Conservation (phyloP, 2,113 vertebrate genomes). For the Pelmatolapia mariae region DNA sequence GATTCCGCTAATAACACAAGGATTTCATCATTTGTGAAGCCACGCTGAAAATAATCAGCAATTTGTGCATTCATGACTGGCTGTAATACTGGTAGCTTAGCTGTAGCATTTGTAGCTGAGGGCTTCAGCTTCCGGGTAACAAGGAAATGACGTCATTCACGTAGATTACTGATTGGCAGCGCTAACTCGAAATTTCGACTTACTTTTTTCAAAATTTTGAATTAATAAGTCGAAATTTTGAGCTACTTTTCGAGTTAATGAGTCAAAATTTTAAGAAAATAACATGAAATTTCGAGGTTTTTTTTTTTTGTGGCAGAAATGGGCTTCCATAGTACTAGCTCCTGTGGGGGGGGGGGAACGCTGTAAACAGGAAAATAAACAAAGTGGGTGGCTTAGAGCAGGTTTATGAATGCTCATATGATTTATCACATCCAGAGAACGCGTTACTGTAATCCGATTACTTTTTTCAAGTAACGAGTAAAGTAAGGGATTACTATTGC, state of each 20-base stretch:
- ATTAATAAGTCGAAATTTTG: background rate
- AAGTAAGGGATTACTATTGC: too few species aligned
- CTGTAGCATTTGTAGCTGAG: background rate
- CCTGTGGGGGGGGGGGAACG: background rate
- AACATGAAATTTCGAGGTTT: background rate
- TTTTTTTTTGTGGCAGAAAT: background rate
- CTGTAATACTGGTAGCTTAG: background rate
- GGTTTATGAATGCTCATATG: background rate
- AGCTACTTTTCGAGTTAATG: background rate
- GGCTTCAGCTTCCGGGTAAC: background rate
- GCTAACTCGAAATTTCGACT: background rate
- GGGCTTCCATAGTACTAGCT: accelerated
- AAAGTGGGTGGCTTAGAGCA: background rate
- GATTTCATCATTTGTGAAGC: background rate
- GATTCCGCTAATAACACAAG: too few species aligned
- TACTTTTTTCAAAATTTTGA: background rate
- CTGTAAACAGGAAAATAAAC: background rate
- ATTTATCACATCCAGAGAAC: too few species aligned
- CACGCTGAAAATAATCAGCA: background rate
- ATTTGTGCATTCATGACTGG: background rate
- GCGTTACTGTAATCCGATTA: too few species aligned
- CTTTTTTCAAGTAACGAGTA: too few species aligned
- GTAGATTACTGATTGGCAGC: background rate
- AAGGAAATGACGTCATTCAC: background rate
- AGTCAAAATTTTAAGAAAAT: background rate